These are phyloP conservation scores for Brachyhypopomus gauderio DNA, from an alignment of 2,113 vertebrate species.

Conservation along the genomic window DNA sequence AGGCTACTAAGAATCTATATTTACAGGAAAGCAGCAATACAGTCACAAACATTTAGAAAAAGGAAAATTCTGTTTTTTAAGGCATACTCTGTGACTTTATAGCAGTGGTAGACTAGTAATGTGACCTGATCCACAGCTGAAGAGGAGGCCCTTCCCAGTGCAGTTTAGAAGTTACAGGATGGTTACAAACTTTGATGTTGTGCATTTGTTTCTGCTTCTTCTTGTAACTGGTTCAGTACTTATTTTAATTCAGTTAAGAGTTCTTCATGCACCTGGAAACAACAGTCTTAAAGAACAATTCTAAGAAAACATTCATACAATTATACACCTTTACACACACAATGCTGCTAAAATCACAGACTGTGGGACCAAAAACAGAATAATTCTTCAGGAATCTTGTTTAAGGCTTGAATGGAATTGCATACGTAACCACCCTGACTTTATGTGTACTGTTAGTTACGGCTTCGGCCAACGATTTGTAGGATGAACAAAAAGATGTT, in stretches of 20 bases:
- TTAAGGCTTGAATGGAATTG: not conserved
- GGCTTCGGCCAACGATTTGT: conserved; percentile 54
- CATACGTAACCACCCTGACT: not conserved
- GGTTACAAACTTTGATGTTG: not conserved
- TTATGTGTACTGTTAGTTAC: not conserved
- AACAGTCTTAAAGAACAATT: too few species aligned
- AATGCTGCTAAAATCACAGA: not conserved
- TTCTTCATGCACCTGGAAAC: too few species aligned
- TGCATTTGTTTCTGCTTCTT: too few species aligned
- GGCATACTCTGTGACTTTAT: not conserved
- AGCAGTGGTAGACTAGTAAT: too few species aligned
- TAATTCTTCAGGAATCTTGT: not conserved
- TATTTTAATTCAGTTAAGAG: too few species aligned
- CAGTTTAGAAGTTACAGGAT: too few species aligned
- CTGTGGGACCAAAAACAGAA: not conserved
- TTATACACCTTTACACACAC: too few species aligned
- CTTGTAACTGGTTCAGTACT: too few species aligned
- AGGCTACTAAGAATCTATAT: not conserved
- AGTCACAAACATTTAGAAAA: not conserved
- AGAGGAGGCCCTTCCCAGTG: not conserved
- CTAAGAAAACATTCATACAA: too few species aligned
- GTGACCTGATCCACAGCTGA: not conserved
- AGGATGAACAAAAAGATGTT: conserved; percentile 72
- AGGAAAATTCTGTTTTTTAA: not conserved
- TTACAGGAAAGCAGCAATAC: conserved; percentile 3